Base-by-base conservation (phyloP, 2,888 invertebrate genomes). In the Thelaira solivaga region DNA sequence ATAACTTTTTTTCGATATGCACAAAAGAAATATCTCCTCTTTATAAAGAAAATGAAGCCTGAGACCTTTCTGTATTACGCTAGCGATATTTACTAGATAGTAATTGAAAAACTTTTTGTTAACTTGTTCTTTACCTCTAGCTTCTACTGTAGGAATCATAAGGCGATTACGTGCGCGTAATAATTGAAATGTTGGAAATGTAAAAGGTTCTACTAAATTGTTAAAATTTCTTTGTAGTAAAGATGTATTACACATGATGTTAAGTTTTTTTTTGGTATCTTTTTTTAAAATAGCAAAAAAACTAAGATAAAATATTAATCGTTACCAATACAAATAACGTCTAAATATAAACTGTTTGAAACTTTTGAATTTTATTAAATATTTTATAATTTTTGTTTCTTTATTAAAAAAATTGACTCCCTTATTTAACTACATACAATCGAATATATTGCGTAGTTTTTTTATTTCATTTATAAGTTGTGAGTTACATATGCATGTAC, bases 141-240 rank as follows among this genome's bases (percentile, higher is more conserved):
- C 93, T 87, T n/a, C n/a, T n/a, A n/a, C n/a, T n/a, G n/a, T n/a
- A n/a, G 92, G 91, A 20, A 91, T 90, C 16, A 93, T 86, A 79
- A 93, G 90, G 76, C 93, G 92, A 86, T 93, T 93, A 87, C 93
- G 93, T 81, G 91, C 93, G 71, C 92, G 89, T 24, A 94, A 87
- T 10, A 94, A 89, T 80, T 92, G 90, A 64, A 93, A 90, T 2
- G 93, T 92, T 0, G 93, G 92, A 81, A 93, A 90, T 0, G 92
- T 83, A 69, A 86, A 86, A 4, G 86, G 86, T 76, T 87, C 87
- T 64, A 85, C 82, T 13, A 83, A 80, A 64, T 82, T 82, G 68
- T 74, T 83, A 39, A 83, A 81, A 53, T 80, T 80, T 47, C 83
- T 81, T 78, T 85, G 82, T 81, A 84, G 84, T 62, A 85, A 55